Conservation (phyloP, 2,888 invertebrate genomes). For the Platycnemis pennipes region DNA sequence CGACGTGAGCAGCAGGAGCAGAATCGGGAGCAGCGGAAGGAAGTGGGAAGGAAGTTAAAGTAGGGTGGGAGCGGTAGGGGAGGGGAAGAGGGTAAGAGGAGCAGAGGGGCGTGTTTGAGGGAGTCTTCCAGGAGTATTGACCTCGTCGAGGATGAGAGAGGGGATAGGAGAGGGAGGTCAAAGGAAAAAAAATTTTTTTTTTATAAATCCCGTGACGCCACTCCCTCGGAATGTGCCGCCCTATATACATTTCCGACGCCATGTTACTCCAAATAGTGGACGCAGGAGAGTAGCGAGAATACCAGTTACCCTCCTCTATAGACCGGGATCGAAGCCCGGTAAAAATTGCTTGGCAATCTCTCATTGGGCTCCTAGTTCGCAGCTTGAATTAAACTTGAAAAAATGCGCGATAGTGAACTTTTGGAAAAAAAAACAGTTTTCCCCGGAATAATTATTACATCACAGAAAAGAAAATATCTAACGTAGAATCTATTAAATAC, state of each 20-base stretch:
- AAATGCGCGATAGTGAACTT: too few species aligned
- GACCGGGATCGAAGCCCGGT: too few species aligned
- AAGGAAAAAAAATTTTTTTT: background rate
- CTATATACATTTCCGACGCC: background rate
- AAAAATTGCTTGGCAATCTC: too few species aligned
- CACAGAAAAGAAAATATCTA: too few species aligned
- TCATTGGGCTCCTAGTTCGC: too few species aligned
- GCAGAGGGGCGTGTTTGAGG: background rate
- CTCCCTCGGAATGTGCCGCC: background rate
- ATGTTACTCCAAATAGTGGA: too few species aligned
- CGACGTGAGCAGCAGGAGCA: background rate
- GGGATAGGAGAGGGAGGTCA: background rate
- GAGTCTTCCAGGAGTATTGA: slow-evolving; percentile 53
- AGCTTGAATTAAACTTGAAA: too few species aligned
- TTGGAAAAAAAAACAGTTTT: too few species aligned
- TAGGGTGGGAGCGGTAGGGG: background rate
- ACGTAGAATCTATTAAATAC: too few species aligned
- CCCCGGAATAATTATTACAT: too few species aligned
- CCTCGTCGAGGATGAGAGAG: background rate
- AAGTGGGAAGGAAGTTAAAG: background rate
- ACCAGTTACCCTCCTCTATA: too few species aligned
- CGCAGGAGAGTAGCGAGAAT: too few species aligned
- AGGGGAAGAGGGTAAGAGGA: background rate
- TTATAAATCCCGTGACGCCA: slow-evolving; percentile 24
- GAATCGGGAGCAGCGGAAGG: background rate